A percentile compares a stretch with the other conserved stretches of the same genome.
Evolutionary conservation across 1,140 invertebrate genomes (phyloP).

Genomic region (Zaprionus inermis): DNA sequence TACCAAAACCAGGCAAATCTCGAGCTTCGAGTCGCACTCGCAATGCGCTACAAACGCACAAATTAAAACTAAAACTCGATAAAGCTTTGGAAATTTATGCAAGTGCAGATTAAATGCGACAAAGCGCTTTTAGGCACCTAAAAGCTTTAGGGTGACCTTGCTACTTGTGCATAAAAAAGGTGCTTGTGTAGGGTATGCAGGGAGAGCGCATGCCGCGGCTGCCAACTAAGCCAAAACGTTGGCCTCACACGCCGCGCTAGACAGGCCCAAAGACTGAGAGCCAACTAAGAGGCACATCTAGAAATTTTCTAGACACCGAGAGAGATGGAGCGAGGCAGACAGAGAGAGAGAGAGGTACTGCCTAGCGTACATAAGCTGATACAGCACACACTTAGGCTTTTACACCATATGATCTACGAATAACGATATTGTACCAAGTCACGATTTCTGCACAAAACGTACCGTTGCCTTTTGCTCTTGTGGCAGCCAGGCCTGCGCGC

Average conservation of each 20-base stretch:
- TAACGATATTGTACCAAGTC: constrained; percentile 83
- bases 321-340: not conserved
- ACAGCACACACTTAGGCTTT: constrained; percentile 57
- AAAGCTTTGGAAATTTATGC: not conserved
- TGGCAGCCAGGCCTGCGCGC: constrained; percentile 21
- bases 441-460: constrained; percentile 82
- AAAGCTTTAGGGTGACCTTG: not conserved
- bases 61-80: not conserved
- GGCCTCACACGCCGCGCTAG: constrained; percentile 45
- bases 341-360: not conserved
- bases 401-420: constrained; percentile 83
- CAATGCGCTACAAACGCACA: constrained; percentile 51
- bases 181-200: not conserved
- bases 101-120: not conserved
- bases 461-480: constrained; percentile 73
- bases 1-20: constrained; percentile 57
- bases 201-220: constrained; percentile 15
- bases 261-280: constrained; percentile 50
- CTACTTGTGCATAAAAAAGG: not conserved
- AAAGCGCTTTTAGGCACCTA: not conserved
- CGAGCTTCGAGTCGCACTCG: constrained; percentile 41
- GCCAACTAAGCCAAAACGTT: constrained; percentile 41
- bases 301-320: constrained; percentile 53
- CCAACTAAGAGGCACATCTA: constrained; percentile 41
- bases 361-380: not conserved